These are phyloP conservation scores for Sitophilus oryzae DNA, from an alignment of 1,140 invertebrate species.

Conservation along the genomic window DNA sequence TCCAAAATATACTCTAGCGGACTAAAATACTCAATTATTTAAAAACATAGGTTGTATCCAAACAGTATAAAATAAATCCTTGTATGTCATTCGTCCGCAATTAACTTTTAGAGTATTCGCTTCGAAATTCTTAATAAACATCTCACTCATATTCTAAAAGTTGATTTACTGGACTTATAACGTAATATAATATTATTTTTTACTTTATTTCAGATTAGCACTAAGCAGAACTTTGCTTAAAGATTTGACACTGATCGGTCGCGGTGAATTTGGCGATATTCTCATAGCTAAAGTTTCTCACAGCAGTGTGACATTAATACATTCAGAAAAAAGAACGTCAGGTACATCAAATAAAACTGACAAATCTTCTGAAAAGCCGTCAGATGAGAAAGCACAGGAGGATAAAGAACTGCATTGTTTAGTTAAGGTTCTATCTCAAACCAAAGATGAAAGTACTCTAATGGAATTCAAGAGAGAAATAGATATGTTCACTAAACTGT, in stretches of 20 bases:
- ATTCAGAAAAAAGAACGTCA: slow-evolving; percentile 38
- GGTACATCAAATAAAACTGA: slow-evolving; percentile 29
- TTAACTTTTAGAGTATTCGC: too few relatives aligned
- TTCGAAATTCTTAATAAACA: too few relatives aligned
- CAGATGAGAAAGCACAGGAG: slow-evolving; percentile 35
- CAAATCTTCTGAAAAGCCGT: slow-evolving; percentile 23
- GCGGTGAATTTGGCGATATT: slow-evolving; percentile 87
- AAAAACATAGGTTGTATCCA: too few relatives aligned
- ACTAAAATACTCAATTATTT: too few relatives aligned
- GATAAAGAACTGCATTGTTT: slow-evolving; percentile 55
- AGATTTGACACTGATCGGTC: slow-evolving; percentile 78
- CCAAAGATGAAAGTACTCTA: slow-evolving; percentile 68
- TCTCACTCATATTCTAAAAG: too few relatives aligned
- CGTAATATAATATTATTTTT: too few relatives aligned
- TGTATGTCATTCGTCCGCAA: too few relatives aligned
- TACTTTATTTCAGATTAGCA: slow-evolving; percentile 45
- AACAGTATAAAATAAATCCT: too few relatives aligned
- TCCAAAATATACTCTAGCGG: too few relatives aligned
- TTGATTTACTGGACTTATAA: too few relatives aligned
- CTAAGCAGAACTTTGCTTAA: slow-evolving; percentile 67
- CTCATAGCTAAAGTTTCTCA: slow-evolving; percentile 65
- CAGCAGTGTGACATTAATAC: slow-evolving; percentile 35
- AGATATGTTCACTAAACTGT: slow-evolving; percentile 74
- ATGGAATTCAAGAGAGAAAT: slow-evolving; percentile 83
- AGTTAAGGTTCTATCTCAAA: slow-evolving; percentile 68